Evolutionary conservation across 2,888 invertebrate genomes (phyloP), one percentile per base, ranked within the genome.

Genomic region (Crossocerus cetratus): DNA sequence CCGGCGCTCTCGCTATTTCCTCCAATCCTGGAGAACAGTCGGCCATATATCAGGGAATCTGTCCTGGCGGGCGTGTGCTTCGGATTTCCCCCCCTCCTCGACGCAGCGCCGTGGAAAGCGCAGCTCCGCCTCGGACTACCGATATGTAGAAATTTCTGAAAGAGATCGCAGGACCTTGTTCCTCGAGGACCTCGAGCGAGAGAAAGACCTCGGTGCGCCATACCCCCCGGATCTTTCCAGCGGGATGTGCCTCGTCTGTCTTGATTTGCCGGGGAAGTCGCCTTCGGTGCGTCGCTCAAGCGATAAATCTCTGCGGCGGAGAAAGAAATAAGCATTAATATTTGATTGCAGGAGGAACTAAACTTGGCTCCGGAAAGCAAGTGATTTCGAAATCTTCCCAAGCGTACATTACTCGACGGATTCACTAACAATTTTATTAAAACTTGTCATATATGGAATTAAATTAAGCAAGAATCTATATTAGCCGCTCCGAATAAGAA

Each of bases 21-120:
- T 32, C 5, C 8, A 32, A 11, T 32, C 32, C 32, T 32, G 32
- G 21, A 22, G 44, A 65, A 22, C 43, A 14, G 57, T 42, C 14
- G 44, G 22, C 53, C 73, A 77, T 83, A 81, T 72, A 81, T 83
- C 78, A 80, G 72, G 69, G 74, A 74, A 69, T 71, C 72, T 78
- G 77, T 81, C 78, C 70, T 71, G 59, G 69, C 65, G 74, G 71
- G 72, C 74, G 77, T 80, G 77, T 80, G 77, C 77, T 79, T 69
- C 73, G 78, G 70, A 79, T 79, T 78, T 55, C 13, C 14, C 20
- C 55, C 11, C 13, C 14, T 13, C 55, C 11, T 18, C 18, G 14
- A 5, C 16, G 55, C 20, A 55, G 13, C 14, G 18, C 55, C 5
- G 20, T 20, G 18, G 20, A 18, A 55, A 13, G 18, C 20, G 13